Base-by-base conservation (phyloP, 2,888 invertebrate species). In the Chloroclystis v-ata region DNA sequence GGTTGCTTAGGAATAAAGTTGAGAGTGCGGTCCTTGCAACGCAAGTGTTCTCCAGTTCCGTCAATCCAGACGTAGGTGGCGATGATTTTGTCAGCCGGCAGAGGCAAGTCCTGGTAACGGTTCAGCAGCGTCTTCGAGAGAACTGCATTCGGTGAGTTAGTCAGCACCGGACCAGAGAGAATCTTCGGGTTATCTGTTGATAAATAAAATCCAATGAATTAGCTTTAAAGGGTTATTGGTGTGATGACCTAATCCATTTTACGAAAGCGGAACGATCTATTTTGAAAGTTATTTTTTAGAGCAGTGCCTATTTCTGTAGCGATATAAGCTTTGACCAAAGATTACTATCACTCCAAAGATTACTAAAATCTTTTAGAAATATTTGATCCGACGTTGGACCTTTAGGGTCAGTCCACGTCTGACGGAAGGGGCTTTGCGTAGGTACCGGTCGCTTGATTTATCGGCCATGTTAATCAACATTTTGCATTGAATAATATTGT, bases 21-120 rank as follows among this genome's bases (percentile, higher is more conserved):
- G 53, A 97, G 75, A 0, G 97, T 97, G 56, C 95, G 91, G 55
- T 96, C 96, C 81, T 98, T 98, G 82, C 94, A 94, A 51, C 97
- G 90, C 43, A 97, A 70, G 68, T 93, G 91, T 76, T 97, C 96
- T 13, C 96, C 97, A 12, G 94, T 93, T 20, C 97, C 97, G 72
- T 98, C 97, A 65, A 98, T 96, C 97, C 97, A 98, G 44, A 97
- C 90, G 81, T 98, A 98, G 41, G 95, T 96, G 30, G 95, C 96
- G 72, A 95, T 93, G 43, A 94, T 90, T 72, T 91, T 90, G 65
- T 94, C 92, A 20, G 92, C 92, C 6, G 95, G 94, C 52, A 95
- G 88, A 0, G 95, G 95, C 57, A 97, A 89, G 59, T 92, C 91
- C 72, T 94, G 86, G 79, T 95, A 97, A 47, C 92, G 90, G 54